Evolutionary conservation across 2,797 vertebrate genomes (phyloP), one percentile per base, ranked within the genome.

Genomic region (Euphonia xanthogaster): DNA sequence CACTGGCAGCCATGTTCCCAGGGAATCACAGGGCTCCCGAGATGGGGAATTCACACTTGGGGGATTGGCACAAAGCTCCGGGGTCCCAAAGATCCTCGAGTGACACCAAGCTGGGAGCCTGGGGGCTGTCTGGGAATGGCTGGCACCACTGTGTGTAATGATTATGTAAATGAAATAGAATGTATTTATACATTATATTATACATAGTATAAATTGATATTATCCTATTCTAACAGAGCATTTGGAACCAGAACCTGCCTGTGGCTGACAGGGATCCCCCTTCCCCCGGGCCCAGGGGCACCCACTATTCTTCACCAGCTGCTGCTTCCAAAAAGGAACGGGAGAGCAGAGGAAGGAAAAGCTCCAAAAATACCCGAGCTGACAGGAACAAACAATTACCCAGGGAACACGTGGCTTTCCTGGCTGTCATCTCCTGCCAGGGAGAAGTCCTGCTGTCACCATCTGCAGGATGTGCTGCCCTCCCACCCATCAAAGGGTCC

Each of bases 341-440:
- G 62, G 77, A 66, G 55, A 89, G 78, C 70, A 87, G 77, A 90
- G 75, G 79, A 82, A 95, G 73, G 61, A 82, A 90, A 91, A 90
- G 86, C 76, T 93, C 92, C 82, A 83, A 91, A 95, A 95, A 95
- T 80, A 90, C 68, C 72, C 48, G 0, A 91, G 74, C 80, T 92
- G 90, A 70, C 79, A 79, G 88, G 94, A 93, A 86, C 94, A 86
- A 86, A 91, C 81, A 83, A 86, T 90, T 57, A 71, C 50, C 81
- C 91, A 6, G 63, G 53, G 91, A 82, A 83, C 94, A 95, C 75
- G 72, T 83, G 90, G 75, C 68, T 86, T 63, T 80, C 67, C 93
- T 77, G 79, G 85, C 94, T 91, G 85, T 74, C 88, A 86, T 66
- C 85, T 44, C 31, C 72, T 63, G 80, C 80, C 7, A 3, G 39